Conservation (phyloP, 2,113 vertebrate genomes). For the Aplodontia rufa region DNA sequence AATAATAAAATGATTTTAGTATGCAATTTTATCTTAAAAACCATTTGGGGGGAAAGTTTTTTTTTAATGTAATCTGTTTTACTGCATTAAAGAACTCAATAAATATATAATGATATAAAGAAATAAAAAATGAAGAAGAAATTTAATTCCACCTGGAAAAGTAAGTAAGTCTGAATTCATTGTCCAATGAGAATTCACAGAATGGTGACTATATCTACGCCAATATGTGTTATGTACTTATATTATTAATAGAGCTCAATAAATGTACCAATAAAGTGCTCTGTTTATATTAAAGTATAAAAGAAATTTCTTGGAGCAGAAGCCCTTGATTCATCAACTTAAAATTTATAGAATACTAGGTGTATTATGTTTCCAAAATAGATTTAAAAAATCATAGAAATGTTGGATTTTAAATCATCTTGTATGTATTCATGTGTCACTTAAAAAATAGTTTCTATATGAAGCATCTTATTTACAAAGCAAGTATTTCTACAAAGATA, state of each 20-base stretch:
- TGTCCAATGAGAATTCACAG: background rate
- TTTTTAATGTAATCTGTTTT: background rate
- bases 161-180: background rate
- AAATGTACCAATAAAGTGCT: background rate
- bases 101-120: background rate
- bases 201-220: background rate
- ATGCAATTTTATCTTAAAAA: background rate
- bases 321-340: background rate
- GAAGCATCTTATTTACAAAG: constrained; percentile 48
- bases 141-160: background rate
- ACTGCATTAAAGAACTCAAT: background rate
- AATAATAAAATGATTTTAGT: background rate
- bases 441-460: constrained; percentile 53
- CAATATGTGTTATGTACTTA: background rate
- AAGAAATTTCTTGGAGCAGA: background rate
- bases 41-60: background rate
- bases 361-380: background rate
- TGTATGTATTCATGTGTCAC: constrained; percentile 63
- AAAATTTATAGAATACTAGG: background rate
- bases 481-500: background rate
- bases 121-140: background rate
- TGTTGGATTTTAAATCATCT: constrained; percentile 35
- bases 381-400: background rate
- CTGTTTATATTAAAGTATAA: background rate
- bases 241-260: background rate